Base-by-base conservation (phyloP, 2,113 vertebrate genomes). In the Bubo blakistoni region DNA sequence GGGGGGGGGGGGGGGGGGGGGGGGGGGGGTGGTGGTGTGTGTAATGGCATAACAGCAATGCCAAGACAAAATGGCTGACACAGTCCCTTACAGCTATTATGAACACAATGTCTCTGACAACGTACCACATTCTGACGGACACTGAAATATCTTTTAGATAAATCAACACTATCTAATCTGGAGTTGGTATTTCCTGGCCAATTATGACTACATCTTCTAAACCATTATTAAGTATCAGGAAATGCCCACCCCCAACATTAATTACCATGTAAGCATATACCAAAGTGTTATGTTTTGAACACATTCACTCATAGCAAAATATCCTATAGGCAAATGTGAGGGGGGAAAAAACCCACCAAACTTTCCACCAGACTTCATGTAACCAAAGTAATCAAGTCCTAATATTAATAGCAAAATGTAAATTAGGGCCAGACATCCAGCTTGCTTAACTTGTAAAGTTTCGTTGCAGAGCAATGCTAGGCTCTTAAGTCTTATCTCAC, bases 141-240 rank as follows among this genome's bases (percentile, higher is more conserved):
- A 88, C 47, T 59, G 74, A 90, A 86, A 72, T 94, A 85, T 63
- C 86, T 93, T 83, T 62, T 54, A 94, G 82, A 73, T 88, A 97
- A 97, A 34, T 80, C 71, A 94, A 88, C 85, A 78, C 1, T 1
- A 87, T 96, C 49, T 85, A 86, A 85, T 90, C 62, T 57, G 82
- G 67, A 80, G 38, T 38, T 93, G 89, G 91, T 86, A 96, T 97
- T 97, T 97, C 95, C 95, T 95, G 94, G 78, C 85, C 73, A 92
- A 11, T 54, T 73, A 91, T 81, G 89, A 95, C 84, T 91, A 91
- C 86, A 51, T 85, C 65, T 70, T 88, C 55, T 42, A 72, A 90
- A 52, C 49, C 44, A 81, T 77, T 66, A 90, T 96, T 89, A 97
- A 83, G 32, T 58, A 58, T 59, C 95, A 95, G 93, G 95, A 95